A percentile compares a stretch with the other conserved stretches of the same genome.
These are phyloP conservation scores for Laspeyria flexula DNA, from an alignment of 2,888 invertebrate species.

Conservation along the genomic window DNA sequence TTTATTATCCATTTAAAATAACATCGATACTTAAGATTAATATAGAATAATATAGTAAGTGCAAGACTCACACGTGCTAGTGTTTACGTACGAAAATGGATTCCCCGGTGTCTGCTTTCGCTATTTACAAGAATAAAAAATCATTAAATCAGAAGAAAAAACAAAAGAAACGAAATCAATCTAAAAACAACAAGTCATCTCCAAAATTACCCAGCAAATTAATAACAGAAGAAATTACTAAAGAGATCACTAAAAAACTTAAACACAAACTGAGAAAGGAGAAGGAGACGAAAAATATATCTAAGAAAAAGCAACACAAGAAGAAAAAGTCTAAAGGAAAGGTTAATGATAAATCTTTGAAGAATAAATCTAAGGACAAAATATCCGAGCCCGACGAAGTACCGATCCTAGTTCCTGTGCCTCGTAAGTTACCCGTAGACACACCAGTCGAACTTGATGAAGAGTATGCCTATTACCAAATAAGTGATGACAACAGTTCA, in stretches of 20 bases:
- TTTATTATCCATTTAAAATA: too few species aligned
- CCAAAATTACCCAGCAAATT: slow-evolving; percentile 36
- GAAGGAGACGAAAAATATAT: slow-evolving; percentile 59
- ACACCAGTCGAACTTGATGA: slow-evolving; percentile 41
- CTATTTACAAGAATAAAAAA: slow-evolving; percentile 68
- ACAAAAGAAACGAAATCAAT: slow-evolving; percentile 51
- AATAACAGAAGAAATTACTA: slow-evolving; percentile 48
- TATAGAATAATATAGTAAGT: too few species aligned
- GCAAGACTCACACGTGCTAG: too few species aligned
- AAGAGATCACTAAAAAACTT: slow-evolving; percentile 60
- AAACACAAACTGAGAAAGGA: slow-evolving; percentile 61
- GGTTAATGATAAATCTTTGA: slow-evolving; percentile 5
- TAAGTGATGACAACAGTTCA: not conserved
- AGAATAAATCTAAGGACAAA: not conserved
- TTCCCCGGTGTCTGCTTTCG: slow-evolving; percentile 73
- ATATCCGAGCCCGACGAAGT: slow-evolving; percentile 46
- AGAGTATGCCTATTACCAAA: slow-evolving; percentile 38
- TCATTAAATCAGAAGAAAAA: slow-evolving; percentile 54
- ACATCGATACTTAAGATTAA: too few species aligned
- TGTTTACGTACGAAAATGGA: slow-evolving; percentile 54
- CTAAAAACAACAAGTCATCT: slow-evolving; percentile 19
- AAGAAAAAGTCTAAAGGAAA: slow-evolving; percentile 60
- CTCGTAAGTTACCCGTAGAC: slow-evolving; percentile 7
- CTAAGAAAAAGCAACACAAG: slow-evolving; percentile 64
- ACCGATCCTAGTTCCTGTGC: slow-evolving; percentile 50